These are phyloP conservation scores for Merops nubicus DNA, from an alignment of 2,113 vertebrate genomes.

Conservation along the genomic window DNA sequence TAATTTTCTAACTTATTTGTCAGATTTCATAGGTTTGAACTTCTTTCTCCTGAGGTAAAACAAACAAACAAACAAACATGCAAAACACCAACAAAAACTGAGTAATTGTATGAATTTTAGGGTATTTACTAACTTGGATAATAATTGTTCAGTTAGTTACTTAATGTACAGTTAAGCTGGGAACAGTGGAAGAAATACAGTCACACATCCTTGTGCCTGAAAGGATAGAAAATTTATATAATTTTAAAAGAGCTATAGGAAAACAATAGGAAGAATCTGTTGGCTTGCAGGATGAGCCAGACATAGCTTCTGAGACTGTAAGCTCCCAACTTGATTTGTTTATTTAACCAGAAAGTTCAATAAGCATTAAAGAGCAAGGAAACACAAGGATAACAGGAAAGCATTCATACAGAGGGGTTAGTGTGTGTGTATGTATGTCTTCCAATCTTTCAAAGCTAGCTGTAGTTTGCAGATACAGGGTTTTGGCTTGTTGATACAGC, in stretches of 20 bases:
- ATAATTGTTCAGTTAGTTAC: neutral
- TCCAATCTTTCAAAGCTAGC: neutral
- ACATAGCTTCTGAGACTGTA: neutral
- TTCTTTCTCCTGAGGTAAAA: neutral
- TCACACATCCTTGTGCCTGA: neutral
- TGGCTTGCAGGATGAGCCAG: neutral
- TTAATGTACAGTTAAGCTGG: neutral
- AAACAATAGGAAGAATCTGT: neutral
- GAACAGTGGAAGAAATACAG: neutral
- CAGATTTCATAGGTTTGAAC: neutral
- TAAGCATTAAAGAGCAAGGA: neutral
- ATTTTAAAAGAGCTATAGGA: neutral
- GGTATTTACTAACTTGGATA: neutral
- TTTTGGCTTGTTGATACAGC: neutral
- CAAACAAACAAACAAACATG: neutral
- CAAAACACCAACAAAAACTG: neutral
- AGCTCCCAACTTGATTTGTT: neutral
- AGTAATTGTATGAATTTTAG: neutral
- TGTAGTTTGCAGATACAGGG: neutral
- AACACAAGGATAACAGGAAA: neutral
- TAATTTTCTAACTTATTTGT: neutral
- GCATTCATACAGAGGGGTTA: neutral
- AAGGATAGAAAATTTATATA: neutral
- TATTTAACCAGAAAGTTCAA: neutral
- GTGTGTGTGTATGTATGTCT: neutral